Conservation (phyloP, 2,113 vertebrate species). For the Morone saxatilis region DNA sequence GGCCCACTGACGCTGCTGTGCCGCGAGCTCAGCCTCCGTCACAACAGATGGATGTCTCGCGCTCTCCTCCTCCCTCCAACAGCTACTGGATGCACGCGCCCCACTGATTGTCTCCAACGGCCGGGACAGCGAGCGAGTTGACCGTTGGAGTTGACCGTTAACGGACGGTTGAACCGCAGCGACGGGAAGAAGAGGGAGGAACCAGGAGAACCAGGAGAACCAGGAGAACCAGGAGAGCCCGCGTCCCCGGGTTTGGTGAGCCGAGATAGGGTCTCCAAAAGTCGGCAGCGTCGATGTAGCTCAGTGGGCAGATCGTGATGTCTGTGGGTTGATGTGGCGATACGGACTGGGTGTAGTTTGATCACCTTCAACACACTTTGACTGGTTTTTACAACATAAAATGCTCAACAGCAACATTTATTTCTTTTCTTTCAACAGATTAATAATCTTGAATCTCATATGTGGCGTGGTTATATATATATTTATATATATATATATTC, state of each 20-base stretch:
- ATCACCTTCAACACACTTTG: background rate
- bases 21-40: slow-evolving; percentile 42
- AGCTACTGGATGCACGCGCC: slow-evolving; percentile 41
- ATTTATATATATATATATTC: background rate
- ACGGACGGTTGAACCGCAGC: background rate
- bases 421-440: background rate
- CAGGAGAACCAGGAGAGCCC: slow-evolving; percentile 32
- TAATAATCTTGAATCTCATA: background rate
- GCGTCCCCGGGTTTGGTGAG: slow-evolving; percentile 15
- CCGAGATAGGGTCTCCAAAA: slow-evolving; percentile 32
- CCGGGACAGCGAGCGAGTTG: slow-evolving; percentile 22
- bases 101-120: slow-evolving; percentile 58
- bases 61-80: slow-evolving; percentile 42
- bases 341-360: slow-evolving; percentile 33
- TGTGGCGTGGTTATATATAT: background rate
- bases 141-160: background rate
- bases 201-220: too few relatives aligned
- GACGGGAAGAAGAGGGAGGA: background rate
- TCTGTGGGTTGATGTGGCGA: slow-evolving; percentile 30
- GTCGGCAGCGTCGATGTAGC: slow-evolving; percentile 49
- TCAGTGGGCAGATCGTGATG: slow-evolving; percentile 32
- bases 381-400: background rate
- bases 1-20: slow-evolving; percentile 28
- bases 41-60: slow-evolving; percentile 75
- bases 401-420: background rate